These are phyloP conservation scores for Staurois parvus DNA, from an alignment of 2,797 vertebrate species.

Conservation along the genomic window DNA sequence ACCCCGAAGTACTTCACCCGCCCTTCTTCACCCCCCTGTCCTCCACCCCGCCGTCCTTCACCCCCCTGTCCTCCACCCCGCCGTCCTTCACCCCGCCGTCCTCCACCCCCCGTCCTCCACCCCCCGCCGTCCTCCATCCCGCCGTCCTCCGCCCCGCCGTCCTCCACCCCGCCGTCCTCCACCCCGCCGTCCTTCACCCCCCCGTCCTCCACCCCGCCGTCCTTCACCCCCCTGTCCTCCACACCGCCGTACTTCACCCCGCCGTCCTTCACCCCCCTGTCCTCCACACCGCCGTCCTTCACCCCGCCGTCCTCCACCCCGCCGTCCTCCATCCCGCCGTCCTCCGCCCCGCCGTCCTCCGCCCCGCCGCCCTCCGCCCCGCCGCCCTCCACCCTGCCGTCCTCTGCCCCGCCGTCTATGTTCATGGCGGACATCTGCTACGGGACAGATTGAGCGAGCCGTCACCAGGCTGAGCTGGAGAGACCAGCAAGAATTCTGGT, in stretches of 20 bases:
- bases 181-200: slow-evolving; percentile 66
- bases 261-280: slow-evolving; percentile 67
- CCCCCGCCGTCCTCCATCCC: slow-evolving; percentile 68
- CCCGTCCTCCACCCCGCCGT: slow-evolving; percentile 67
- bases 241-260: slow-evolving; percentile 66
- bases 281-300: slow-evolving; percentile 68
- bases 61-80: slow-evolving; percentile 65
- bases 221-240: slow-evolving; percentile 68
- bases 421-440: slow-evolving; percentile 72
- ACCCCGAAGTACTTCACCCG: no score
- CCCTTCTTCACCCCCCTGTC: slow-evolving; percentile 66
- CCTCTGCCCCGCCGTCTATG: slow-evolving; percentile 71
- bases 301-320: slow-evolving; percentile 67
- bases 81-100: slow-evolving; percentile 67
- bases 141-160: slow-evolving; percentile 67
- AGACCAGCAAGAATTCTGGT: slow-evolving; percentile 58
- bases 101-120: no score
- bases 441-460: slow-evolving; percentile 73
- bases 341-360: slow-evolving; percentile 68
- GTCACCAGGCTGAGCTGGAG: slow-evolving; percentile 73
- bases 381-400: slow-evolving; percentile 68
- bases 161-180: slow-evolving; percentile 68
- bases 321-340: slow-evolving; percentile 67
- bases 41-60: slow-evolving; percentile 68
- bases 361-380: slow-evolving; percentile 66